Percentiles rank a stretch among this genome's conserved stretches.
Conservation (phyloP, 2,797 vertebrate genomes). For the Gymnothorax javanicus region DNA sequence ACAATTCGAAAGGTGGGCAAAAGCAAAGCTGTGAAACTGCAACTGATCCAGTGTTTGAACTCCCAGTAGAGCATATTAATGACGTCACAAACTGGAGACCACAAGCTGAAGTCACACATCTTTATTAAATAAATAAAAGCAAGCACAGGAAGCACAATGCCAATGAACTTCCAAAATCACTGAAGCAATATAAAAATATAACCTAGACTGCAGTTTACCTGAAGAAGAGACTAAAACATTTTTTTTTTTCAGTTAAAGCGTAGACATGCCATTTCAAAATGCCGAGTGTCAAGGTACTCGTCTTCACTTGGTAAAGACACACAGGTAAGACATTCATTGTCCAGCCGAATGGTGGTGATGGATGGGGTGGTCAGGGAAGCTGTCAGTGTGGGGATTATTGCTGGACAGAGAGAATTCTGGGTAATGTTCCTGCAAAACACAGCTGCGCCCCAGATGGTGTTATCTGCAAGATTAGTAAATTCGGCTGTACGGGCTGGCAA, state of each 20-base stretch:
- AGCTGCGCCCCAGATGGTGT: background rate
- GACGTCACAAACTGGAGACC: constrained; percentile 1
- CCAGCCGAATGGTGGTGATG: constrained; percentile 12
- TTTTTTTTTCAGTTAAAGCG: constrained; percentile 19
- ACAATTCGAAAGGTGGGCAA: too few species aligned
- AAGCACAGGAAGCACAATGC: constrained; percentile 58
- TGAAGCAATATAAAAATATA: constrained; percentile 41
- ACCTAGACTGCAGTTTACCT: constrained; percentile 28
- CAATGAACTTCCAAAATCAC: constrained; percentile 53
- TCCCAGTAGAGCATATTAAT: background rate
- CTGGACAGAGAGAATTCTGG: constrained; percentile 7
- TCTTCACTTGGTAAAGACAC: constrained; percentile 46
- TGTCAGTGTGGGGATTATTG: constrained; percentile 12
- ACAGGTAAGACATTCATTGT: constrained; percentile 44
- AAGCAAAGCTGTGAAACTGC: too few species aligned
- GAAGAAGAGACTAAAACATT: constrained; percentile 15
- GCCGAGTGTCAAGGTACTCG: constrained; percentile 1
- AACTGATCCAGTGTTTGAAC: too few species aligned
- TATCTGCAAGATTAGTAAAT: background rate
- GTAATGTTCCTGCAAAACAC: background rate
- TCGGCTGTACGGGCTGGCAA: background rate
- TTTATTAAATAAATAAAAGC: constrained; percentile 72
- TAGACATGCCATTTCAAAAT: constrained; percentile 36
- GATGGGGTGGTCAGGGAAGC: constrained; percentile 11
- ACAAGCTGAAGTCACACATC: constrained; percentile 58